A percentile compares a stretch with the other conserved stretches of the same genome.
phyloP scores from a whole-genome alignment of 2,888 invertebrate genomes.

The Leistus spinibarbis region DNA sequence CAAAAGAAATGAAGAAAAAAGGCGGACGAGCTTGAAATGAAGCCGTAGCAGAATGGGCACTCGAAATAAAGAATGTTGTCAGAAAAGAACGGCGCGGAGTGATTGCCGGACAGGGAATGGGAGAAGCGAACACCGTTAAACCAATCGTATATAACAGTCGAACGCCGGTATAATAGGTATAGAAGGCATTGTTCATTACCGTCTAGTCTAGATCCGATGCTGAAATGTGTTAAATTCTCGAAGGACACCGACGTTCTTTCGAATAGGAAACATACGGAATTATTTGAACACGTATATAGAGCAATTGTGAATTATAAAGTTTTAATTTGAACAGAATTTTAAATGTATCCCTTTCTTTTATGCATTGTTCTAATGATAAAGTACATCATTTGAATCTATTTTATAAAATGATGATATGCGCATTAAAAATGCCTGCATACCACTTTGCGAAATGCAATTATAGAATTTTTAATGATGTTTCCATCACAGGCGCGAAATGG shows the following conservation, averaged over 20 bases:
- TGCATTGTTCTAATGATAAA: no score
- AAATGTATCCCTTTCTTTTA: no score
- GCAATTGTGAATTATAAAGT: slow-evolving; percentile 1
- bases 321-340: no score
- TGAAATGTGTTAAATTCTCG: slow-evolving; percentile 5
- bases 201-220: not conserved
- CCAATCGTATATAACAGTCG: slow-evolving; percentile 20
- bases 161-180: slow-evolving; percentile 17
- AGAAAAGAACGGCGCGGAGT: slow-evolving; percentile 3
- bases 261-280: not conserved
- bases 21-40: not conserved
- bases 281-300: not conserved
- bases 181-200: slow-evolving; percentile 18
- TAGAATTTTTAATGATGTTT: no score
- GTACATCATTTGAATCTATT: no score
- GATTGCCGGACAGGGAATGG: slow-evolving; percentile 15
- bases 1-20: slow-evolving; percentile 1
- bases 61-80: slow-evolving; percentile 26
- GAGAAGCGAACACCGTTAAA: not conserved
- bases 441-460: no score
- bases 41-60: slow-evolving; percentile 1
- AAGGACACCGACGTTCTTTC: not conserved
- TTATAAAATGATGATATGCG: no score
- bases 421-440: no score
- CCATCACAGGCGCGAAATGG: no score